phyloP scores from a whole-genome alignment of 2,888 invertebrate species.

The Andrena flavipes region DNA sequence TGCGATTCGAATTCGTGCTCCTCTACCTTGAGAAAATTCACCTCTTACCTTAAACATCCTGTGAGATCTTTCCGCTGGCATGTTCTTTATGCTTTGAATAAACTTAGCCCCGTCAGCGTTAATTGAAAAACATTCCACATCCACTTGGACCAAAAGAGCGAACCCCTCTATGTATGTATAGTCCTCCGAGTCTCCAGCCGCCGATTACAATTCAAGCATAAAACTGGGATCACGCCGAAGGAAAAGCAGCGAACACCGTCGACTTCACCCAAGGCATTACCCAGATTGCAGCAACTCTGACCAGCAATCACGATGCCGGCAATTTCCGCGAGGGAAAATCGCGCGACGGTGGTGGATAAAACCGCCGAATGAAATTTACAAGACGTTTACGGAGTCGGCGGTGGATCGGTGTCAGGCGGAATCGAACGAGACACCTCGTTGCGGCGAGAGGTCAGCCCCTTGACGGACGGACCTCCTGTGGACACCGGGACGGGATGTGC shows the following conservation, averaged over 20 bases:
- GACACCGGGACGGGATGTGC: conserved; percentile 72
- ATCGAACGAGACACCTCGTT: conserved; percentile 83
- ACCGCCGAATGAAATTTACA: conserved; percentile 82
- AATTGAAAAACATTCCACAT: not conserved
- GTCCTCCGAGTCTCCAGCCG: not conserved
- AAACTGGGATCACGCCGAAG: not conserved
- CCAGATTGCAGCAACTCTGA: not conserved
- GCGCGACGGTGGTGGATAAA: conserved; percentile 71
- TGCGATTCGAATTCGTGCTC: not conserved
- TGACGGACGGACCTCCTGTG: conserved; percentile 77
- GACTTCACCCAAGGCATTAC: conserved; percentile 7
- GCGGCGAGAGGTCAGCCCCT: conserved; percentile 74
- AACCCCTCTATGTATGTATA: not conserved
- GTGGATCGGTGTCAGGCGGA: conserved; percentile 81
- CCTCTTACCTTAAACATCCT: not conserved
- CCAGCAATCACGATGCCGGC: conserved; percentile 1
- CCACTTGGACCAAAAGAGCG: not conserved
- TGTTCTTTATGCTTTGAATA: not conserved
- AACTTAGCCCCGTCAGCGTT: not conserved
- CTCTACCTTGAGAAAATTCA: not conserved
- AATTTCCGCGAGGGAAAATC: conserved; percentile 4
- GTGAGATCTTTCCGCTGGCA: not conserved
- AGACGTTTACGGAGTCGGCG: conserved; percentile 82
- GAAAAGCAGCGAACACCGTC: conserved; percentile 1
- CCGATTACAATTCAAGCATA: not conserved